These are phyloP conservation scores for Idaea dimidiata DNA, from an alignment of 2,888 invertebrate genomes.

Conservation along the genomic window DNA sequence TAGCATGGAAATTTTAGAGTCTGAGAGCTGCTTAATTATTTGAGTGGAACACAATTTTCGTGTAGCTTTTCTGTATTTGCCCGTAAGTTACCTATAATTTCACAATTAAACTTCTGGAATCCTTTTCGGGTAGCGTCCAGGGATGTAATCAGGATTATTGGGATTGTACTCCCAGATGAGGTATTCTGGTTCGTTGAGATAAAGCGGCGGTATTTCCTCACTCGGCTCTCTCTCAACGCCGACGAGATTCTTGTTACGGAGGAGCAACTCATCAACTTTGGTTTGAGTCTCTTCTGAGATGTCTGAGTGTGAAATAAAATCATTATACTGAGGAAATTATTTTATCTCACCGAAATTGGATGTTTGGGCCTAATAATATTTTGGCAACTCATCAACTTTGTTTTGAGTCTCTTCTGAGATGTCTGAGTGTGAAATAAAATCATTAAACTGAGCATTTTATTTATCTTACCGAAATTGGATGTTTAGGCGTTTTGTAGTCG, in stretches of 20 bases:
- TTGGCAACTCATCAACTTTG: slow-evolving; percentile 66
- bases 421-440: slow-evolving; percentile 36
- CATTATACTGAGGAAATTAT: neutral
- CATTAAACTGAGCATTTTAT: neutral
- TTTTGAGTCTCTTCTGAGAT: slow-evolving; percentile 69
- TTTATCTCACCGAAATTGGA: slow-evolving; percentile 7
- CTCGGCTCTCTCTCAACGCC: slow-evolving; percentile 63
- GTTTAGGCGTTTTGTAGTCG: no score
- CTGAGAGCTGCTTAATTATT: no score
- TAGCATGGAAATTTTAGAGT: no score
- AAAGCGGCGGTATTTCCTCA: slow-evolving; percentile 71
- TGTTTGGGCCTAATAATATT: no score
- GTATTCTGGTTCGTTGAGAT: slow-evolving; percentile 73
- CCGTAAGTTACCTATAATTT: slow-evolving; percentile 7
- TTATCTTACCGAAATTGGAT: slow-evolving; percentile 8
- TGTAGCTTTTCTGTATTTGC: no score
- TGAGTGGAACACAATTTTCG: no score
- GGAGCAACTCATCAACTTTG: slow-evolving; percentile 66
- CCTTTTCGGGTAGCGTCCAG: slow-evolving; percentile 65
- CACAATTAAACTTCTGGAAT: slow-evolving; percentile 56
- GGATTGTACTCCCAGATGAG: slow-evolving; percentile 77
- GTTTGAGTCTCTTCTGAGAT: slow-evolving; percentile 69
- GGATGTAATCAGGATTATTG: slow-evolving; percentile 67
- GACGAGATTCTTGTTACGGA: slow-evolving; percentile 63
- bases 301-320: slow-evolving; percentile 36